phyloP scores from a whole-genome alignment of 2,113 vertebrate species.

The Pleuronectes platessa region DNA sequence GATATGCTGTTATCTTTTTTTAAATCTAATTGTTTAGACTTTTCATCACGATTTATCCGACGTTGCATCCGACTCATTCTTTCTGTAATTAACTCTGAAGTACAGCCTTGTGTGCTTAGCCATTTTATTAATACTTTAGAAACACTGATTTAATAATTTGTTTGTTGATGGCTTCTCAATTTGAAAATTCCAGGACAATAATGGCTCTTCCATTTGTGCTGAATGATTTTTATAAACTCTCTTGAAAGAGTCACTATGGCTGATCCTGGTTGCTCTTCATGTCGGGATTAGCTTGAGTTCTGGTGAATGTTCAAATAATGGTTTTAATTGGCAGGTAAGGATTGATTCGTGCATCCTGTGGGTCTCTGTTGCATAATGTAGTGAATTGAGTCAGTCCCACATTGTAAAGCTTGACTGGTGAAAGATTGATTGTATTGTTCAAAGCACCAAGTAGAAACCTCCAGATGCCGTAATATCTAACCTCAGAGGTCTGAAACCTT shows the following conservation, averaged over 20 bases:
- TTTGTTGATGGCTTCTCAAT: not conserved
- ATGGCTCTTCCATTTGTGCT: not conserved
- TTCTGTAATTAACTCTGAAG: not conserved
- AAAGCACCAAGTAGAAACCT: not conserved
- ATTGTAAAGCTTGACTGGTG: not conserved
- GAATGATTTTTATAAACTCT: constrained; percentile 1
- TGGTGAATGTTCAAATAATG: not conserved
- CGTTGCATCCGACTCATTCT: not conserved
- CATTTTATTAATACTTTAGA: not conserved
- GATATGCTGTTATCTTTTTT: constrained; percentile 13
- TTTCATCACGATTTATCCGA: not conserved
- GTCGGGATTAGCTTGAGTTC: not conserved
- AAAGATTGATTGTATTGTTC: not conserved
- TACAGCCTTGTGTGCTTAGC: not conserved
- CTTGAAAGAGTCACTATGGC: not conserved
- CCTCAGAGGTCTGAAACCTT: not conserved
- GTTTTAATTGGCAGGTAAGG: not conserved
- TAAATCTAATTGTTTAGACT: not conserved
- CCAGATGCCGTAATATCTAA: not conserved
- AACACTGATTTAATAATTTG: not conserved
- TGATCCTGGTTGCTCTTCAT: not conserved
- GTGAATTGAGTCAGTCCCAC: not conserved
- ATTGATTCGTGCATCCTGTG: not conserved
- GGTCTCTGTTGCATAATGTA: too few relatives aligned
- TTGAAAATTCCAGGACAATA: not conserved